Conservation (phyloP, 2,113 vertebrate species). For the Protobothrops flavoviridis region DNA sequence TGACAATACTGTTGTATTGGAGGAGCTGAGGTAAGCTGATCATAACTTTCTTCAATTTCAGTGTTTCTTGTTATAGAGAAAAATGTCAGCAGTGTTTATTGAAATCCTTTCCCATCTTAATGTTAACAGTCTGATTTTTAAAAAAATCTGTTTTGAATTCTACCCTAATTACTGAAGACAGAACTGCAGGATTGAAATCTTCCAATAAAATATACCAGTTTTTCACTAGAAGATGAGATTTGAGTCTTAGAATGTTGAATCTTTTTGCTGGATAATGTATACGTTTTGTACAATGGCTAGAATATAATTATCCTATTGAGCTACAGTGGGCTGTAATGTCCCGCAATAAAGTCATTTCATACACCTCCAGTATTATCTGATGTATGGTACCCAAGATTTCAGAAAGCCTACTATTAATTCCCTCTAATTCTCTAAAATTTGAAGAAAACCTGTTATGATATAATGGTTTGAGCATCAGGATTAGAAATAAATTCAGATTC, state of each 20-base stretch:
- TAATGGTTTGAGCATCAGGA: background rate
- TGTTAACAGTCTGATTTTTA: background rate
- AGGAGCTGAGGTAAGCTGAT: slow-evolving; percentile 87
- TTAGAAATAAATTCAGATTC: background rate
- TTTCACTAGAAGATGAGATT: background rate
- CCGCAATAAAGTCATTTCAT: background rate
- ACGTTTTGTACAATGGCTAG: background rate
- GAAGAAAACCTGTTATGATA: background rate
- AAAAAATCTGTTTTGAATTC: background rate
- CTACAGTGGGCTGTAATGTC: background rate
- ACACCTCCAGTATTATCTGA: background rate
- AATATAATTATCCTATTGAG: background rate
- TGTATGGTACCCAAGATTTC: background rate
- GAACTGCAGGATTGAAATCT: background rate
- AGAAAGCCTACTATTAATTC: background rate
- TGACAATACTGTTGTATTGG: slow-evolving; percentile 93
- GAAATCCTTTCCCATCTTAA: background rate
- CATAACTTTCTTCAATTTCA: background rate
- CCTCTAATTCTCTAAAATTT: background rate
- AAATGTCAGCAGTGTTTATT: background rate
- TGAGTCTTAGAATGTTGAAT: background rate
- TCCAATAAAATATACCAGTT: background rate
- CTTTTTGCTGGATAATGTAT: background rate
- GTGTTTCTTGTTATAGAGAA: background rate
- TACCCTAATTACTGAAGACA: background rate